Conservation (phyloP, 2,888 invertebrate species). For the Tetragonisca angustula region DNA sequence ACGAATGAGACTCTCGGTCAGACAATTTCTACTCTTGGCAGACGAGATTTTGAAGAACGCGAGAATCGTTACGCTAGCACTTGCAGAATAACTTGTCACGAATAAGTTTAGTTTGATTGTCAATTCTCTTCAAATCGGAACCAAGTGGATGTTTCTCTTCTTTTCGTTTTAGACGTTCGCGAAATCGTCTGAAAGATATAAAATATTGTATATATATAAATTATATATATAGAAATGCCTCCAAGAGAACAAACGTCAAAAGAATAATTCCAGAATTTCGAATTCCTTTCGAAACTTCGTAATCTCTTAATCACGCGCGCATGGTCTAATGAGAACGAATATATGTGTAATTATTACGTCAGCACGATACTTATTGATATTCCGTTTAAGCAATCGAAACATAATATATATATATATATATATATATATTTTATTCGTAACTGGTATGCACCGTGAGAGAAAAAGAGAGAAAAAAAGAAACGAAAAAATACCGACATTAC, state of each 20-base stretch:
- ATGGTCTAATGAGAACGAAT: constrained; percentile 32
- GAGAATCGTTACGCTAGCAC: background rate
- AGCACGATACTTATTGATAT: constrained; percentile 69
- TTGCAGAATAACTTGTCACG: background rate
- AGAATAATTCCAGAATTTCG: background rate
- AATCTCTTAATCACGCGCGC: constrained; percentile 7
- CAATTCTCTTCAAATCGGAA: background rate
- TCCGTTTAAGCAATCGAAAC: constrained; percentile 75
- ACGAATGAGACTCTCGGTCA: background rate
- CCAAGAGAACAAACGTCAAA: background rate
- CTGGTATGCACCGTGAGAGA: constrained; percentile 54
- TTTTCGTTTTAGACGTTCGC: background rate
- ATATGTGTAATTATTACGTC: constrained; percentile 50
- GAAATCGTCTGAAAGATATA: background rate
- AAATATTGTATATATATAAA: background rate
- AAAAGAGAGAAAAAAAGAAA: constrained; percentile 17
- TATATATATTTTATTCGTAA: constrained; percentile 73
- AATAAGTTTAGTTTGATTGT: background rate
- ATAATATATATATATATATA: constrained; percentile 40
- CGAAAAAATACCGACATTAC: constrained; percentile 55
- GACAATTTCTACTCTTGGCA: background rate
- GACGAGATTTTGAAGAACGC: background rate
- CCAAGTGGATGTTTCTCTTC: background rate
- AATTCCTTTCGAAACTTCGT: background rate
- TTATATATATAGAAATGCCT: background rate